These are phyloP conservation scores for Hydrolagus colliei DNA, from an alignment of 2,797 vertebrate genomes.

Conservation along the genomic window DNA sequence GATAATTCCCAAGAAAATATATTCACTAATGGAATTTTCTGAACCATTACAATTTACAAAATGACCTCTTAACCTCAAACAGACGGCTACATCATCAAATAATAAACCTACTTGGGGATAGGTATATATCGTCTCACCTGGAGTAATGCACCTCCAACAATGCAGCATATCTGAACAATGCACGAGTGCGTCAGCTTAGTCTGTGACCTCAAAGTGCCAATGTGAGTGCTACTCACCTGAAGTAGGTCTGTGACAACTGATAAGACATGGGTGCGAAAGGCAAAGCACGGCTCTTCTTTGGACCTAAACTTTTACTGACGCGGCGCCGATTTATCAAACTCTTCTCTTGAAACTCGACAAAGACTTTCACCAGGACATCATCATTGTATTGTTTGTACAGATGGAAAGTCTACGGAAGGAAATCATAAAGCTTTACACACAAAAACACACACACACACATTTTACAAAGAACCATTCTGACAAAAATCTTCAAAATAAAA, in stretches of 20 bases:
- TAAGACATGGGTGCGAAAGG: slow-evolving; percentile 94
- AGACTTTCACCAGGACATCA: slow-evolving; percentile 73
- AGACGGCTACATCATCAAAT: no score
- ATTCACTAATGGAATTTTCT: no score
- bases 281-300: slow-evolving; percentile 79
- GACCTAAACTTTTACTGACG: slow-evolving; percentile 60
- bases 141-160: no score
- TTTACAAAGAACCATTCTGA: not conserved
- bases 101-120: no score
- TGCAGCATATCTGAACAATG: no score
- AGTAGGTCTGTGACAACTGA: slow-evolving; percentile 89
- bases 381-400: slow-evolving; percentile 77
- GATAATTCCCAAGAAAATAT: no score
- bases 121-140: no score
- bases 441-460: not conserved
- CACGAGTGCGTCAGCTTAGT: no score
- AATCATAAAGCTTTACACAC: not conserved
- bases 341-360: slow-evolving; percentile 70
- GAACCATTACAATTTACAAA: no score
- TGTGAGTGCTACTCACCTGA: slow-evolving; percentile 60
- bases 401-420: slow-evolving; percentile 67
- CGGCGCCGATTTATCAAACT: slow-evolving; percentile 84
- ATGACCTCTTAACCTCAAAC: no score
- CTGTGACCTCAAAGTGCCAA: no score
- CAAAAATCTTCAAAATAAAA: not conserved